phyloP scores from a whole-genome alignment of 2,797 vertebrate genomes.

The Heliangelus exortis region DNA sequence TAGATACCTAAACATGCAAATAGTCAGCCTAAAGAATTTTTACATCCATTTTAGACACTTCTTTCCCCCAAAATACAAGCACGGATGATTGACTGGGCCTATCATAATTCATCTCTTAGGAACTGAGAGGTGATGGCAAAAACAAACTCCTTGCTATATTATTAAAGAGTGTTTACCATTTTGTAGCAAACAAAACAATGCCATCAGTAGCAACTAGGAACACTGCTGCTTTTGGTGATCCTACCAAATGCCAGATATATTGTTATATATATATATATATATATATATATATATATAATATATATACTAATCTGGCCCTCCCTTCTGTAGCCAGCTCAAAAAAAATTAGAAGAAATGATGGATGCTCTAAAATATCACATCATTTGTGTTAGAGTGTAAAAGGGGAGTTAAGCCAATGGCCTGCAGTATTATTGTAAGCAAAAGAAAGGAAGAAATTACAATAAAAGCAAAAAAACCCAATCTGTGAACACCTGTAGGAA shows the following conservation, averaged over 20 bases:
- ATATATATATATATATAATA: too few species aligned
- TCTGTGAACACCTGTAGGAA: neutral
- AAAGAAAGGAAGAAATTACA: conserved; percentile 1
- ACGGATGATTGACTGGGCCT: neutral
- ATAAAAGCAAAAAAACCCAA: neutral
- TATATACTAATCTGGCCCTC: neutral
- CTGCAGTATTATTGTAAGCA: neutral
- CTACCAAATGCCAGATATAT: neutral
- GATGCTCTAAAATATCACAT: neutral
- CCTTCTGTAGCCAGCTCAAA: neutral
- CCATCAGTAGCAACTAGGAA: neutral
- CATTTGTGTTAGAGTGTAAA: neutral
- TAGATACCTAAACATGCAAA: neutral
- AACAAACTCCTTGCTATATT: neutral
- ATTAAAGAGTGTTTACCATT: neutral
- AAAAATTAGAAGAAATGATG: neutral
- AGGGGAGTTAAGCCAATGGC: neutral
- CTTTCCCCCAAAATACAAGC: neutral
- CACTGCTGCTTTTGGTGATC: neutral
- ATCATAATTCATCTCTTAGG: conserved; percentile 5
- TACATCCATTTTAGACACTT: neutral
- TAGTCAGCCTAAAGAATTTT: neutral
- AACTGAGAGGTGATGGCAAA: neutral
- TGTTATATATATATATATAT: too few species aligned
- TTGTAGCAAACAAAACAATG: neutral